phyloP scores from a whole-genome alignment of 2,888 invertebrate genomes.

The Dendrolimus pini region DNA sequence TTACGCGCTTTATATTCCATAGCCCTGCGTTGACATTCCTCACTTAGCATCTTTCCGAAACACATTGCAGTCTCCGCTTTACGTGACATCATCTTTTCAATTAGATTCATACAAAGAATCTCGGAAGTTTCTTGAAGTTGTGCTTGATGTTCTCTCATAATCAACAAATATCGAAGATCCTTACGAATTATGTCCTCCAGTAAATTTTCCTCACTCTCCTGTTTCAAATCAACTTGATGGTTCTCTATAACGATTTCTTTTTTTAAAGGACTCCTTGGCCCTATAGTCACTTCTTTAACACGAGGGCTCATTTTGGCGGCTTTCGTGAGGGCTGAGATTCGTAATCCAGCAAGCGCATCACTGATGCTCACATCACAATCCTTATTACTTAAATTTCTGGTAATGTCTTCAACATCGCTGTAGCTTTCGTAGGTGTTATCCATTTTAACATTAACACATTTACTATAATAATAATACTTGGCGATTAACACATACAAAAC shows the following conservation, averaged over 20 bases:
- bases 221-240: constrained; percentile 10
- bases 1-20: constrained; percentile 57
- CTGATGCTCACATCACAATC: constrained; percentile 42
- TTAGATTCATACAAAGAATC: constrained; percentile 40
- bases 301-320: constrained; percentile 69
- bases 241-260: constrained; percentile 16
- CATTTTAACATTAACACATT: constrained; percentile 20
- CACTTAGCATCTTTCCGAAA: constrained; percentile 47
- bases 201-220: constrained; percentile 33
- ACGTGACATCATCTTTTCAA: constrained; percentile 52
- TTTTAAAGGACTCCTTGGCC: constrained; percentile 34
- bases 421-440: constrained; percentile 25
- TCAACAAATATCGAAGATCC: constrained; percentile 46
- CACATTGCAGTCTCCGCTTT: constrained; percentile 43
- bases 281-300: constrained; percentile 67
- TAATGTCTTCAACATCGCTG: constrained; percentile 27
- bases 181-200: constrained; percentile 49
- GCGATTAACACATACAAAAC: too few species aligned
- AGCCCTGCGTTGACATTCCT: constrained; percentile 49
- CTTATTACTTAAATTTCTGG: constrained; percentile 24
- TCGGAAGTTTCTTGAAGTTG: constrained; percentile 43
- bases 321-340: constrained; percentile 77
- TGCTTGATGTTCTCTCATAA: constrained; percentile 49
- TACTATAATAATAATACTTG: too few species aligned
- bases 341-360: constrained; percentile 54